phyloP scores from a whole-genome alignment of 2,888 invertebrate species.

The Drosophila monieri region DNA sequence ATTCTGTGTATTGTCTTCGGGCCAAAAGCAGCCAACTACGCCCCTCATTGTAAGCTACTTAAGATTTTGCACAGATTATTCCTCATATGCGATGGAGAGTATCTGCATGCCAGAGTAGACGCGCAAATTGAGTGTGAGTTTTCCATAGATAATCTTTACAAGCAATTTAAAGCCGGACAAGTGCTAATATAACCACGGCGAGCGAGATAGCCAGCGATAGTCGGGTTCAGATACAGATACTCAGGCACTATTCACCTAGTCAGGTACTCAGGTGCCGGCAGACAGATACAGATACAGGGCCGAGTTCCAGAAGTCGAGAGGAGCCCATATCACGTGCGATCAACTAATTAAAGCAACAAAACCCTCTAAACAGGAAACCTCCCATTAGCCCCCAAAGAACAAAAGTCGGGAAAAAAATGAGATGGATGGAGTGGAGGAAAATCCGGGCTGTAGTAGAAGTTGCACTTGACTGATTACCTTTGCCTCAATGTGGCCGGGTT shows the following conservation, averaged over 20 bases:
- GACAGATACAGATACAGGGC: not conserved
- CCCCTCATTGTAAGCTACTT: slow-evolving; percentile 74
- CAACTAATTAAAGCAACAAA: slow-evolving; percentile 73
- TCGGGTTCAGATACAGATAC: not conserved
- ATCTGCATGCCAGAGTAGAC: slow-evolving; percentile 74
- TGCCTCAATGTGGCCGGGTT: slow-evolving; percentile 5
- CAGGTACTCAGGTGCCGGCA: not conserved
- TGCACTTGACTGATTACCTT: slow-evolving; percentile 67
- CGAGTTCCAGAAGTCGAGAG: slow-evolving; percentile 16
- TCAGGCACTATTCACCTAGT: too few species aligned
- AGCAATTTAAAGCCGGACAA: slow-evolving; percentile 76
- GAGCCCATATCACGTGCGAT: slow-evolving; percentile 72
- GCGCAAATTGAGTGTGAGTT: slow-evolving; percentile 79
- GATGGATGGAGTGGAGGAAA: not conserved
- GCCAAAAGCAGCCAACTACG: slow-evolving; percentile 32
- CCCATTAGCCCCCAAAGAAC: slow-evolving; percentile 59
- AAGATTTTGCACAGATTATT: slow-evolving; percentile 74
- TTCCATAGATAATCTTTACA: slow-evolving; percentile 76
- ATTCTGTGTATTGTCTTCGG: slow-evolving; percentile 28
- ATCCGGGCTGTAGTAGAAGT: slow-evolving; percentile 20
- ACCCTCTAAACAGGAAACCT: slow-evolving; percentile 75
- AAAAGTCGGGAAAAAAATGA: slow-evolving; percentile 33
- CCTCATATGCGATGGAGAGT: slow-evolving; percentile 17
- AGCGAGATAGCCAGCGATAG: slow-evolving; percentile 6
- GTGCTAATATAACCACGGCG: slow-evolving; percentile 70